Evolutionary conservation across 2,113 vertebrate genomes (phyloP), one percentile per base, ranked within the genome.

Genomic region (Planiliza haematocheilus): DNA sequence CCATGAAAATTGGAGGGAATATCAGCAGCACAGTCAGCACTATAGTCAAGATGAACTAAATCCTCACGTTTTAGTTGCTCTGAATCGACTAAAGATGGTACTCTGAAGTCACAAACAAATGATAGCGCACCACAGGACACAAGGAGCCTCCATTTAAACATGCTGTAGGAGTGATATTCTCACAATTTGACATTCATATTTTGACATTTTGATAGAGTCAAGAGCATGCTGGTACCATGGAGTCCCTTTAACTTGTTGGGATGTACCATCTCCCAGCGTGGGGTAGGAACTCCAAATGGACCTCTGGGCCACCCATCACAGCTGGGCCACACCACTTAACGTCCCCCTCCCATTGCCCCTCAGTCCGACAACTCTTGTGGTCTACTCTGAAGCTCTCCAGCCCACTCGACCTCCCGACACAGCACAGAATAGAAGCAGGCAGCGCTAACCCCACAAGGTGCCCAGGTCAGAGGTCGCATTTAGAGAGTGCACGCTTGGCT

Each of bases 371-470:
- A 63, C 69, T 75, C 61, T 67, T 79, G 83, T 45, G 53, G 76
- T 85, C 71, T 65, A 41, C 71, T 84, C 39, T 7, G 10, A 77
- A 68, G 68, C 77, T 83, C 80, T 87, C 79, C 62, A 81, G 79
- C 75, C 90, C 91, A 92, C 92, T 93, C 90, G 85, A 94, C 92
- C 90, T 88, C 69, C 43, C 41, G 79, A 90, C 90, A 86, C 56
- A 9, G 72, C 16, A 34, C 62, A 86, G 78, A 88, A 87, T 81
- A 84, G 81, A 56, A 52, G 7, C 66, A 69, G 62, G 56, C 77
- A 56, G 76, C 46, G 16, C 73, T 88, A 80, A 86, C 84, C 81
- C 72, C 63, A 56, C 87, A 88, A 87, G 86, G 85, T 85, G 77
- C 70, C 70, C 46, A 58, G 90, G 86, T 91, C 87, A 88, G 66